Base-by-base conservation (phyloP, 2,797 vertebrate genomes). In the Synaphobranchus kaupii region DNA sequence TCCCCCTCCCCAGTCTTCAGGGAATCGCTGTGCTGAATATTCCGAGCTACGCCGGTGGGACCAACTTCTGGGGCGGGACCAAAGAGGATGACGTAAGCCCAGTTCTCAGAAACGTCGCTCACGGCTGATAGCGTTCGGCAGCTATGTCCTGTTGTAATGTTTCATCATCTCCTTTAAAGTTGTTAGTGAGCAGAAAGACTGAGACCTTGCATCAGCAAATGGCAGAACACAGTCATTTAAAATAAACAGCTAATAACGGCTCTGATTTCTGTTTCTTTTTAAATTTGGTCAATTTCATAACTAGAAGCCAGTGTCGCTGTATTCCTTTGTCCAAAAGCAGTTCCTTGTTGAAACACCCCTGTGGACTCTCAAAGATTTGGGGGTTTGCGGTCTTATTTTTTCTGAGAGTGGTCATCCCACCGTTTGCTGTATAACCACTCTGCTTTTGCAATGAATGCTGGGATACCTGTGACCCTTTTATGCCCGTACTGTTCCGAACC, bases 1-100 rank as follows among this genome's bases (percentile, higher is more conserved):
- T 99, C 90, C 98, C 98, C n/a, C 97, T 99, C 85, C 98, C 98
- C 86, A 99, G 98, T 92, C 97, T 99, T 47, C 98, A 99, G 93
- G 98, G 98, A 25, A 99, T 99, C 86, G 98, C 98, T 0, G 98
- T 99, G 89, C 91, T 99, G 88, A 99, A 99, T 93, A 99, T 99
- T 90, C 98, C 98, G n/a, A 99, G 98, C 93, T 99, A 99, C 17
- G 98, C 98, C 0, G 98, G 98, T 81, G 98, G 98, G 88, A 99
- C 98, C 89, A 99, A 99, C 94, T 99, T 99, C 95, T 99, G 98
- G 98, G 98, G 98, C 25, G 98, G 98, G 92, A 99, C 98, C 88
- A 99, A 99, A 93, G 98, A 99, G 91, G 98, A 99, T 54, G 98
- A 99, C 90, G 98, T 99, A 95, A 98, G 98, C 97, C 22, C 20